phyloP scores from a whole-genome alignment of 2,113 vertebrate genomes.

The Beaufortia kweichowensis region DNA sequence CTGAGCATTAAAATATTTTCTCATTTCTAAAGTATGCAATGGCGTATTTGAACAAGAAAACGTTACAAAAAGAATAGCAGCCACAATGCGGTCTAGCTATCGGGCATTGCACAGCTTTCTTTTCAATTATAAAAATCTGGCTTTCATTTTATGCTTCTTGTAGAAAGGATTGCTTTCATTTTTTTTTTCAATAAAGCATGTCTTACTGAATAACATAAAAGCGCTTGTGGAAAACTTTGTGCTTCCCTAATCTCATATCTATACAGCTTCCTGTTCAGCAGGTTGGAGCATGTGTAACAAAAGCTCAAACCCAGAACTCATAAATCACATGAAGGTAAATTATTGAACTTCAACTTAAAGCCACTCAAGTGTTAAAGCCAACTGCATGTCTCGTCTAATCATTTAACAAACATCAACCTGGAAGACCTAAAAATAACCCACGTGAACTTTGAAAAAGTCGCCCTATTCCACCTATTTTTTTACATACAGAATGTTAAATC shows the following conservation, averaged over 20 bases:
- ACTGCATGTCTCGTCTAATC: neutral
- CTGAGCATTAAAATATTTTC: neutral
- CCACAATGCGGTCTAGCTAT: neutral
- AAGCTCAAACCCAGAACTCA: neutral
- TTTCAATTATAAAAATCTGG: neutral
- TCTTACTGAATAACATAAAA: too few species aligned
- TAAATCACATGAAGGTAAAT: slow-evolving; percentile 17
- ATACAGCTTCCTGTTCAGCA: slow-evolving; percentile 21
- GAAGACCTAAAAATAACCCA: neutral
- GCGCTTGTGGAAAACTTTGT: too few species aligned
- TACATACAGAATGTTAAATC: too few species aligned
- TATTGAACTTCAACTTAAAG: neutral
- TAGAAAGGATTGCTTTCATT: too few species aligned
- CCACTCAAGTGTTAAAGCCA: neutral
- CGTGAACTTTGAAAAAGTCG: neutral
- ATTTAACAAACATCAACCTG: neutral
- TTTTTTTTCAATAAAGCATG: too few species aligned
- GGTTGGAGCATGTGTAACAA: neutral
- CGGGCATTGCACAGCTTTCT: neutral
- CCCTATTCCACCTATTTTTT: too few species aligned
- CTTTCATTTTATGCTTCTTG: neutral
- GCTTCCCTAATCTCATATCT: neutral
- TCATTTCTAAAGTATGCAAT: neutral
- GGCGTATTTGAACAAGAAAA: neutral
- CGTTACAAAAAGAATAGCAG: too few species aligned